Evolutionary conservation across 2,797 vertebrate genomes (phyloP).

Genomic region (Netta rufina): DNA sequence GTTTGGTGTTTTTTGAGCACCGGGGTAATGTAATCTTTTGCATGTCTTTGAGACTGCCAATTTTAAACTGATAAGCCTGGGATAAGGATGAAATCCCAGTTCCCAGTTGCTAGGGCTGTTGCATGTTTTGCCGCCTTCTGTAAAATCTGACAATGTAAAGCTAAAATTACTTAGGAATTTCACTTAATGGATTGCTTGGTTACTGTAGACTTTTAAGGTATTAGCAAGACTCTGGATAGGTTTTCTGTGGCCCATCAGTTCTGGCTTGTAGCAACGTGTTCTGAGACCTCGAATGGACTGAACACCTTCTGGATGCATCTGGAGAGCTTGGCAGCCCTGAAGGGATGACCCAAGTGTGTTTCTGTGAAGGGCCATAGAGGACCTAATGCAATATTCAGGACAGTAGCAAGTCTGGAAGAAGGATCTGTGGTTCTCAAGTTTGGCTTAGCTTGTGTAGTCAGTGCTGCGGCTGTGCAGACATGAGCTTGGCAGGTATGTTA

Average conservation of each 20-base stretch:
- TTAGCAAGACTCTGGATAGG: neutral
- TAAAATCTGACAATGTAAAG: neutral
- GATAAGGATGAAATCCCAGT: neutral
- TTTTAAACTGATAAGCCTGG: neutral
- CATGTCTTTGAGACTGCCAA: neutral
- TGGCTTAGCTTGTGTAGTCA: neutral
- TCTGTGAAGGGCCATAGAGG: neutral
- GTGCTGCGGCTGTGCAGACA: neutral
- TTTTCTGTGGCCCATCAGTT: neutral
- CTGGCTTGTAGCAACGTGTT: neutral
- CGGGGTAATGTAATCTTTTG: neutral
- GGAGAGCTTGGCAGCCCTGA: neutral
- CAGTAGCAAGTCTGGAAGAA: neutral
- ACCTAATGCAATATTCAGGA: neutral
- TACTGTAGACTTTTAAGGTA: neutral
- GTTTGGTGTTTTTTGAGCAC: neutral
- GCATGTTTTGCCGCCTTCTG: neutral
- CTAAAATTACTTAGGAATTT: neutral
- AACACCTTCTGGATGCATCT: neutral
- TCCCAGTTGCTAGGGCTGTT: neutral
- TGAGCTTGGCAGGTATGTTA: neutral
- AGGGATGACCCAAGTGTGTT: too few relatives aligned
- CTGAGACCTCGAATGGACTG: neutral
- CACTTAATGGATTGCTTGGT: neutral
- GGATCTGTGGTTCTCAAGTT: neutral